A percentile compares a stretch with the other conserved stretches of the same genome.
phyloP scores from a whole-genome alignment of 2,797 vertebrate genomes.

The Epinephelus coioides region DNA sequence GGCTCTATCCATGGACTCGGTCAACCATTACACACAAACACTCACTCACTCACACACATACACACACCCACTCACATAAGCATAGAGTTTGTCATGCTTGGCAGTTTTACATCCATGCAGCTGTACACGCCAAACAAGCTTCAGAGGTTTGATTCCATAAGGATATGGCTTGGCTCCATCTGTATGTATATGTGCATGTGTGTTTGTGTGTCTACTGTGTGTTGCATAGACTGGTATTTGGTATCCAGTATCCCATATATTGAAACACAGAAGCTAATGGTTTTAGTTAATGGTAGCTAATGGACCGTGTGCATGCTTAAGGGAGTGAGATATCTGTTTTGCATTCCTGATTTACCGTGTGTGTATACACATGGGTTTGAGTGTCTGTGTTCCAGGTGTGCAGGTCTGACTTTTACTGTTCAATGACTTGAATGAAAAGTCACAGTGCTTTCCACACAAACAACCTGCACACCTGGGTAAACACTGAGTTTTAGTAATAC shows the following conservation, averaged over 20 bases:
- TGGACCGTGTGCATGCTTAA: conserved; percentile 1
- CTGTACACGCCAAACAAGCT: conserved; percentile 11
- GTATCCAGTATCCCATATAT: background rate
- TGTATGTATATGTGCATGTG: background rate
- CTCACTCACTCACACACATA: background rate
- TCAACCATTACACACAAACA: conserved; percentile 45
- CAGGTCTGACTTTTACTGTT: background rate
- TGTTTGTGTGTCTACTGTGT: background rate
- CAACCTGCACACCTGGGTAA: background rate
- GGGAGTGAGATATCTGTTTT: conserved; percentile 2
- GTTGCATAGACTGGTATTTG: background rate
- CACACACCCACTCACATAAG: conserved; percentile 22
- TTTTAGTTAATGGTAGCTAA: conserved; percentile 4
- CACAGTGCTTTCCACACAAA: background rate
- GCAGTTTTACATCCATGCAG: conserved; percentile 24
- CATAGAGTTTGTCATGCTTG: conserved; percentile 23
- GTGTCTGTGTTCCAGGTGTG: background rate
- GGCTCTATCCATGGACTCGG: conserved; percentile 50
- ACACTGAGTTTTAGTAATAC: background rate
- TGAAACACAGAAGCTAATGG: background rate
- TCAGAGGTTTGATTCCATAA: conserved; percentile 27
- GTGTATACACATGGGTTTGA: background rate
- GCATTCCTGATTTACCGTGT: background rate
- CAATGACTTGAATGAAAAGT: conserved; percentile 1
- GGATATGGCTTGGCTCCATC: conserved; percentile 10